These are phyloP conservation scores for Gymnoscelis rufifasciata DNA, from an alignment of 2,888 invertebrate species.

Conservation along the genomic window DNA sequence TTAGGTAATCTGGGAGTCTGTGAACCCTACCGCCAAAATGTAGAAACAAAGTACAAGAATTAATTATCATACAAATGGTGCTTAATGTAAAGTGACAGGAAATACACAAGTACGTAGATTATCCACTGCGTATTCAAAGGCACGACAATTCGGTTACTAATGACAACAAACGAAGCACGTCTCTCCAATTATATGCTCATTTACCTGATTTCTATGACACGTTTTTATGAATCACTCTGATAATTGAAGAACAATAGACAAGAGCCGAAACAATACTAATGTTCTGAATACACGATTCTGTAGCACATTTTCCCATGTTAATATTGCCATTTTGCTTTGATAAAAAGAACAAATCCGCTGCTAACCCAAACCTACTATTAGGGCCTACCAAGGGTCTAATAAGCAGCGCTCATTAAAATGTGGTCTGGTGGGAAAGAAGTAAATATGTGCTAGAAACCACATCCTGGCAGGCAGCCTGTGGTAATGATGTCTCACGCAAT, in stretches of 20 bases:
- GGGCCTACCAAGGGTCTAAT: not conserved
- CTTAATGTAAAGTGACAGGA: constrained; percentile 3
- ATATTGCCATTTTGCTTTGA: not conserved
- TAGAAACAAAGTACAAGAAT: not conserved
- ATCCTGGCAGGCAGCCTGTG: constrained; percentile 30
- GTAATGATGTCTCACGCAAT: constrained; percentile 26
- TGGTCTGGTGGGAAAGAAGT: constrained; percentile 13
- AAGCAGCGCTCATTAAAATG: constrained; percentile 8
- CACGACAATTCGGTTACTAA: constrained; percentile 25
- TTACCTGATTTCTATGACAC: constrained; percentile 32
- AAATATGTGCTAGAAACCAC: constrained; percentile 24
- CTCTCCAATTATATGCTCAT: constrained; percentile 41
- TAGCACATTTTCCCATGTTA: not conserved
- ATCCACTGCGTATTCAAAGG: constrained; percentile 14
- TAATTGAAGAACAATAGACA: constrained; percentile 7
- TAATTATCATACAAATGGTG: not conserved
- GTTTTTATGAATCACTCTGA: constrained; percentile 21
- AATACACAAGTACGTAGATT: constrained; percentile 7
- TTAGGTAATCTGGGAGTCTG: not conserved
- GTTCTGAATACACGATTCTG: not conserved
- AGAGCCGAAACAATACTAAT: not conserved
- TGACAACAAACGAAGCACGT: constrained; percentile 37
- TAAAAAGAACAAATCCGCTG: constrained; percentile 1
- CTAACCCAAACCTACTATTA: constrained; percentile 3
- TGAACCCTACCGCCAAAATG: not conserved